phyloP scores from a whole-genome alignment of 2,113 vertebrate species.

The Cyprinodon variegatus region DNA sequence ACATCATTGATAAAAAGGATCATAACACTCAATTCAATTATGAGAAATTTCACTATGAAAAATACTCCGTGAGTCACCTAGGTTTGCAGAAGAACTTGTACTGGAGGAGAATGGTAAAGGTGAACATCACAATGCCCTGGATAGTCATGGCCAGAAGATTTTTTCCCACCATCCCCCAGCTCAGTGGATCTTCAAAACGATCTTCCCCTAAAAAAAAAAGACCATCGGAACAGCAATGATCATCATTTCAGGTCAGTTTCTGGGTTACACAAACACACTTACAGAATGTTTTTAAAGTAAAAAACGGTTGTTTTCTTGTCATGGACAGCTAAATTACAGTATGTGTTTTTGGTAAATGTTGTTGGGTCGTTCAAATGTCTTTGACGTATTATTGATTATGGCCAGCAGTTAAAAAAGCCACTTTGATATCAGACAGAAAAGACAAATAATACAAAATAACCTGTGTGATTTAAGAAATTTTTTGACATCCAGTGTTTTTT shows the following conservation, averaged over 20 bases:
- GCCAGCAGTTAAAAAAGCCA: conserved; percentile 53
- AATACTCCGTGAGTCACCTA: conserved; percentile 70
- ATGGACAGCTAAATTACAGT: conserved; percentile 31
- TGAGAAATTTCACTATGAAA: neutral
- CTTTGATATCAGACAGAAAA: conserved; percentile 32
- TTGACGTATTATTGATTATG: conserved; percentile 30
- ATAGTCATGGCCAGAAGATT: conserved; percentile 96
- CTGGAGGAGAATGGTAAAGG: conserved; percentile 91
- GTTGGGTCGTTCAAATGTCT: conserved; percentile 43
- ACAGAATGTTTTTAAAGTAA: conserved; percentile 35
- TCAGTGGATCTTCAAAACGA: conserved; percentile 90
- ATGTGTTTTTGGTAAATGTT: conserved; percentile 13
- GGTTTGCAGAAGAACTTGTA: conserved; percentile 96
- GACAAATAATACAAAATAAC: conserved; percentile 12
- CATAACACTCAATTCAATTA: too few relatives aligned
- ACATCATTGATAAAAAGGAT: too few relatives aligned
- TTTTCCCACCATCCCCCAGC: conserved; percentile 93
- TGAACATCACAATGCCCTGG: conserved; percentile 89
- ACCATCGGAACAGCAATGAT: neutral
- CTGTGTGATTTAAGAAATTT: conserved; percentile 31
- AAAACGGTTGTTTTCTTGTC: conserved; percentile 33
- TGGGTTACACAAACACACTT: conserved; percentile 22
- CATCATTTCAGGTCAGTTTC: conserved; percentile 1
- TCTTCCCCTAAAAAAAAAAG: conserved; percentile 85
- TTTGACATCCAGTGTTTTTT: conserved; percentile 45